A percentile compares a stretch with the other conserved stretches of the same genome.
These are phyloP conservation scores for Dromius quadrimaculatus DNA, from an alignment of 2,888 invertebrate species.

Conservation along the genomic window DNA sequence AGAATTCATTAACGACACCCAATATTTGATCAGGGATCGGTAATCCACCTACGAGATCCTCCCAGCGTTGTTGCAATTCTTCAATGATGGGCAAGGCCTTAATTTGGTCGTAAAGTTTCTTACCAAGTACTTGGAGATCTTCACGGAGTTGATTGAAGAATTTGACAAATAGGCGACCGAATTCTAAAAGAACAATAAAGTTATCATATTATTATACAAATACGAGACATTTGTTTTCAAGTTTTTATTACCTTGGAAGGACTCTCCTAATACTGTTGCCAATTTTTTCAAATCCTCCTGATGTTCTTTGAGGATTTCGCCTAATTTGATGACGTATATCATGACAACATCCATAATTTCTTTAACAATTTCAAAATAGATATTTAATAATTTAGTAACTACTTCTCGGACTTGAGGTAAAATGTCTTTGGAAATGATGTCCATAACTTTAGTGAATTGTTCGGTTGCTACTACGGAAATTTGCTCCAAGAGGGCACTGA, in stretches of 20 bases:
- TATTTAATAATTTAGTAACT: constrained; percentile 65
- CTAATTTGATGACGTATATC: constrained; percentile 68
- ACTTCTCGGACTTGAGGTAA: constrained; percentile 64
- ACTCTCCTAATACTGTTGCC: constrained; percentile 68
- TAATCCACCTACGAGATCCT: constrained; percentile 60
- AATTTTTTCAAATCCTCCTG: constrained; percentile 76
- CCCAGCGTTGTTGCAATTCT: constrained; percentile 66
- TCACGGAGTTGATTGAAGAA: constrained; percentile 63
- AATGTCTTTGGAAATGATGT: constrained; percentile 62
- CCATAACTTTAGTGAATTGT: constrained; percentile 61
- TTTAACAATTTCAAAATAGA: constrained; percentile 67
- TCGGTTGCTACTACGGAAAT: constrained; percentile 62
- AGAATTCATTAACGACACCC: constrained; percentile 69
- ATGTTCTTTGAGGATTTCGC: constrained; percentile 74
- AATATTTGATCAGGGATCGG: constrained; percentile 72
- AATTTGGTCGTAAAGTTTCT: constrained; percentile 67
- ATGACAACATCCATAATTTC: constrained; percentile 62
- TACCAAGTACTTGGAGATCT: constrained; percentile 66
- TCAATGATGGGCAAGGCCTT: constrained; percentile 70
- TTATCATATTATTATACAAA: background rate
- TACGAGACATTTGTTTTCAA: constrained; percentile 8
- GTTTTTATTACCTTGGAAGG: constrained; percentile 71
- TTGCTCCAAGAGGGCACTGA: constrained; percentile 63
- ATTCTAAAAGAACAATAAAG: no score
- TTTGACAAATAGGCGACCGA: constrained; percentile 65